Percentiles rank a stretch among this genome's conserved stretches.
These are phyloP conservation scores for Ibidorhyncha struthersii DNA, from an alignment of 2,113 vertebrate genomes.

Conservation along the genomic window DNA sequence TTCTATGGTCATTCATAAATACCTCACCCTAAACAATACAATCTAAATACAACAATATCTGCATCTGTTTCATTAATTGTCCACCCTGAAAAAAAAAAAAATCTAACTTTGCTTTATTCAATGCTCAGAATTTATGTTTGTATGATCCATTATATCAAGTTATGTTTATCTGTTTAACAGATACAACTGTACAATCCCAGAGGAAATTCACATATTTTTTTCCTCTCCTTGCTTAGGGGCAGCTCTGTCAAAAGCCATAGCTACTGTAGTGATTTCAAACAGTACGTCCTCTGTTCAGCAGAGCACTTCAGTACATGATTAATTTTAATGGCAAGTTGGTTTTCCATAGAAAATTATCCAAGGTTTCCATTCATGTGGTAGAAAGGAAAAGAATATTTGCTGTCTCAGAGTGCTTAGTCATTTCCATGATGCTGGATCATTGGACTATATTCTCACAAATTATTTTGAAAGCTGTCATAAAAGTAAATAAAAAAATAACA, in stretches of 20 bases:
- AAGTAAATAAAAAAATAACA: not conserved
- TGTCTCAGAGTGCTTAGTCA: not conserved
- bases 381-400: not conserved
- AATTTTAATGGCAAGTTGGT: not conserved
- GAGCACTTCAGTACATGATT: not conserved
- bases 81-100: not conserved
- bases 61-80: not conserved
- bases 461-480: not conserved
- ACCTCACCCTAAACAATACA: not conserved
- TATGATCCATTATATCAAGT: not conserved
- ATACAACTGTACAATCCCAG: not conserved
- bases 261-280: not conserved
- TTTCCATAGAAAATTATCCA: not conserved
- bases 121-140: not conserved
- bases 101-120: not conserved
- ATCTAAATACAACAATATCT: not conserved
- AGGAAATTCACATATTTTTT: not conserved
- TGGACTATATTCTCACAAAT: not conserved
- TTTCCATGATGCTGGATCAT: not conserved
- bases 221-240: not conserved
- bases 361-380: not conserved
- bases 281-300: not conserved
- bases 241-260: not conserved
- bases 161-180: not conserved
- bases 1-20: not conserved